Conservation (phyloP, 2,888 invertebrate genomes). For the Microdon myrmicae region DNA sequence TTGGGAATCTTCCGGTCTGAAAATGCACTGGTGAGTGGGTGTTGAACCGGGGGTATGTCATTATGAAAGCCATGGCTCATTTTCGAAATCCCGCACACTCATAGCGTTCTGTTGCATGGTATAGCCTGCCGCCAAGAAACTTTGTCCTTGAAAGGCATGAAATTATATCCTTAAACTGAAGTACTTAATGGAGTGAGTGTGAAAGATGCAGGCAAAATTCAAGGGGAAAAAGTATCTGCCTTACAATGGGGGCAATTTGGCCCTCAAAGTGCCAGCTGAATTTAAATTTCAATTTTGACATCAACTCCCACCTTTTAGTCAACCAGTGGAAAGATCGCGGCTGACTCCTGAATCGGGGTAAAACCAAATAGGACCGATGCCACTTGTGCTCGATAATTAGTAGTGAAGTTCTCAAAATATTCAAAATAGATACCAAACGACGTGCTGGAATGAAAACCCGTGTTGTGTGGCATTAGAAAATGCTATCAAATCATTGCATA, state of each 20-base stretch:
- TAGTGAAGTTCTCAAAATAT: slow-evolving; percentile 29
- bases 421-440: neutral
- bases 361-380: slow-evolving; percentile 15
- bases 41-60: slow-evolving; percentile 33
- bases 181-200: slow-evolving; percentile 37
- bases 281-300: slow-evolving; percentile 36
- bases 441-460: neutral
- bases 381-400: slow-evolving; percentile 33
- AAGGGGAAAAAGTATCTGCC: slow-evolving; percentile 15
- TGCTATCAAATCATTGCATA: slow-evolving; percentile 37
- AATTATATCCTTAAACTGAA: slow-evolving; percentile 48
- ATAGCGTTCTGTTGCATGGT: slow-evolving; percentile 41
- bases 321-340: neutral
- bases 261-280: slow-evolving; percentile 28
- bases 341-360: too few species aligned
- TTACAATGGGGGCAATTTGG: slow-evolving; percentile 40
- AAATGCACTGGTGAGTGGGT: slow-evolving; percentile 18
- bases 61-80: slow-evolving; percentile 49
- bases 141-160: slow-evolving; percentile 40
- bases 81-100: slow-evolving; percentile 27
- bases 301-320: neutral
- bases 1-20: slow-evolving; percentile 22
- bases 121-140: slow-evolving; percentile 36
- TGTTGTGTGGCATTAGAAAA: too few species aligned
- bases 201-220: neutral